Conservation (phyloP, 2,113 vertebrate genomes). For the Aspidoscelis tigris region DNA sequence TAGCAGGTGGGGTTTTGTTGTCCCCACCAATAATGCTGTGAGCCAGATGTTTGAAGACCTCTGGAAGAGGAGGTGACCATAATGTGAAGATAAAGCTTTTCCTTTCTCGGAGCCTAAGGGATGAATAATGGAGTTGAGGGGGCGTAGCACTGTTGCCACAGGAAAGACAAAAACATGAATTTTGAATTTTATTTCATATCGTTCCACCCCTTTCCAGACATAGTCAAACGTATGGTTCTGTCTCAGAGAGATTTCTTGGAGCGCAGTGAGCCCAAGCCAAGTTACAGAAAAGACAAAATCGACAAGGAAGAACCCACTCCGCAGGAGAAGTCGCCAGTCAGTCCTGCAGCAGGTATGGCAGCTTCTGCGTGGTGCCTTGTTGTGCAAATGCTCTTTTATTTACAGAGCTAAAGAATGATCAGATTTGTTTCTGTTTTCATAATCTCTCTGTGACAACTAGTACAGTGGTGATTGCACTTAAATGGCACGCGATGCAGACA, state of each 20-base stretch:
- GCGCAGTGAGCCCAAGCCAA: constrained; percentile 45
- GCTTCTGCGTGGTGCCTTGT: neutral
- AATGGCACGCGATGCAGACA: too few species aligned
- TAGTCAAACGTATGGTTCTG: constrained; percentile 66
- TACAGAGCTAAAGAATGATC: neutral
- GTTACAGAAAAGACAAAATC: constrained; percentile 17
- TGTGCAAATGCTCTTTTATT: neutral
- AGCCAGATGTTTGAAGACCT: too few species aligned
- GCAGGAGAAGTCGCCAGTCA: neutral
- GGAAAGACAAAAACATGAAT: neutral
- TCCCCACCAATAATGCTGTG: too few species aligned
- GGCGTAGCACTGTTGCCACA: neutral
- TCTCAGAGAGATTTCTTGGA: constrained; percentile 67
- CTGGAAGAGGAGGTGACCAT: neutral
- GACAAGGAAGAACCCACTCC: neutral
- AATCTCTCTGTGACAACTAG: neutral
- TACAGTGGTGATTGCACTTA: too few species aligned
- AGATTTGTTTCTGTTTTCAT: neutral
- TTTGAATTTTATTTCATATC: neutral
- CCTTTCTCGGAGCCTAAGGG: neutral
- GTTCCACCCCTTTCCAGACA: constrained; percentile 54
- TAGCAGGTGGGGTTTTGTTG: too few species aligned
- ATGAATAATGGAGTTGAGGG: neutral
- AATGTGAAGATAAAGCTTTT: neutral
- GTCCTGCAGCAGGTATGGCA: constrained; percentile 15